A percentile compares a stretch with the other conserved stretches of the same genome.
Evolutionary conservation across 2,113 vertebrate species (phyloP).

Genomic region (Pseudorhombus dupliciocellatus): DNA sequence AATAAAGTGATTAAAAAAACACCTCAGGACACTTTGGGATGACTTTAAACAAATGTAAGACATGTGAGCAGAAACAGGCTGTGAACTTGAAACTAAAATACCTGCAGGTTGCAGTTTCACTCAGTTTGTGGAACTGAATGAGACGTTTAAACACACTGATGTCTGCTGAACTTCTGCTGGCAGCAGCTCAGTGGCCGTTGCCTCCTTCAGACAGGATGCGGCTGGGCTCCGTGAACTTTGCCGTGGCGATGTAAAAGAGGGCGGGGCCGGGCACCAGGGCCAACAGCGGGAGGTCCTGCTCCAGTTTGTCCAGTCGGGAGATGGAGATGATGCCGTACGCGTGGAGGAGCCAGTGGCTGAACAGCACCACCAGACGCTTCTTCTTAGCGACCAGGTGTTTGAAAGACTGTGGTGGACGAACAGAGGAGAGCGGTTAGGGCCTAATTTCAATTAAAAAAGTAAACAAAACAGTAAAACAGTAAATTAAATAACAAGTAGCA

Average conservation of each 20-base stretch:
- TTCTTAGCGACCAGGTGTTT: conserved; percentile 94
- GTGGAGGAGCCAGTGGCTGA: conserved; percentile 98
- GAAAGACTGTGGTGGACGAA: conserved; percentile 82
- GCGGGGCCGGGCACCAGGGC: conserved; percentile 93
- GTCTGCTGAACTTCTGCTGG: rapidly evolving
- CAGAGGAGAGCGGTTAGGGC: background rate
- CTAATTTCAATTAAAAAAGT: no score
- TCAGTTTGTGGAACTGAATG: background rate
- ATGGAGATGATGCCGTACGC: conserved; percentile 98
- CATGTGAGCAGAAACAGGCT: background rate
- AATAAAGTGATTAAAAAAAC: background rate
- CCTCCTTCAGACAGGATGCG: conserved; percentile 93
- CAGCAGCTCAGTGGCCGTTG: conserved; percentile 85
- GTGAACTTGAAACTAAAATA: background rate
- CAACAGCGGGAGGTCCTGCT: conserved; percentile 91
- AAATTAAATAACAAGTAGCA: no score
- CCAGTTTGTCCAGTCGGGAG: conserved; percentile 91
- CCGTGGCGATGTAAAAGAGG: conserved; percentile 94
- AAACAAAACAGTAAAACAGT: no score
- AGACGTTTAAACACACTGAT: background rate
- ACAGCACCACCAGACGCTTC: conserved; percentile 94
- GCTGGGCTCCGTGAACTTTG: conserved; percentile 94
- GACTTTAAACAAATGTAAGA: background rate
- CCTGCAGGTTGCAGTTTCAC: background rate
- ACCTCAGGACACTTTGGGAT: no score